Evolutionary conservation across 2,888 invertebrate genomes (phyloP), one percentile per base, ranked within the genome.

Genomic region (Campoplex nolae): DNA sequence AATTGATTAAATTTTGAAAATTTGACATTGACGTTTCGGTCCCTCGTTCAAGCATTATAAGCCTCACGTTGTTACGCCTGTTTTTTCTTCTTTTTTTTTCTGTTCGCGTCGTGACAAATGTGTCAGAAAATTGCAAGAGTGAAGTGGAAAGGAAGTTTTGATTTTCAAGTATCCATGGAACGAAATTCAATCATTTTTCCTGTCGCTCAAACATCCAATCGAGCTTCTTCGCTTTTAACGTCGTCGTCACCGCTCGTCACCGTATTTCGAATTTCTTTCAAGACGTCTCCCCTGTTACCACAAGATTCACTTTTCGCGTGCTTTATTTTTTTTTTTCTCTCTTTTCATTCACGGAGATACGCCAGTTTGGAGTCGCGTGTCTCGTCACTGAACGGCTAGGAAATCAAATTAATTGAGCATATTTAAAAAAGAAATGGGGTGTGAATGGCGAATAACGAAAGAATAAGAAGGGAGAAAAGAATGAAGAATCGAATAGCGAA

Each of bases 181-280:
- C 68, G 74, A 62, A 75, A 78, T 85, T 82, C 82, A 85, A 85
- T 85, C 82, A 78, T 68, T 74, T 58, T 74, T 58, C 32, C 78
- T 51, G 85, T 82, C 85, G 51, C 74, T 85, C 82, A 78, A 78
- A 75, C 85, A 82, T 85, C 62, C 77, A 85, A 82, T 85, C 73
- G 67, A 54, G 73, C 65, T 65, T 18, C 16, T 56, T 56, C 84
- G 32, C 35, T 32, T 71, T 65, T 3, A 51, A 4, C 35, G 13
- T 65, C 35, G 7, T 74, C 28, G 51, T 48, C 48, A 6, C 42
- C 48, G 6, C 42, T 58, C 48, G 7, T 23, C 38, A 11, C 38
- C 77, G 65, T 73, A 73, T 68, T 58, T 13, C 32, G 70, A 70
- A 68, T 42, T 54, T n/a, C 35, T 45, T 32, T n/a, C 38, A 13